Conservation (phyloP, 2,888 invertebrate genomes). For the Pseudococcus longispinus region DNA sequence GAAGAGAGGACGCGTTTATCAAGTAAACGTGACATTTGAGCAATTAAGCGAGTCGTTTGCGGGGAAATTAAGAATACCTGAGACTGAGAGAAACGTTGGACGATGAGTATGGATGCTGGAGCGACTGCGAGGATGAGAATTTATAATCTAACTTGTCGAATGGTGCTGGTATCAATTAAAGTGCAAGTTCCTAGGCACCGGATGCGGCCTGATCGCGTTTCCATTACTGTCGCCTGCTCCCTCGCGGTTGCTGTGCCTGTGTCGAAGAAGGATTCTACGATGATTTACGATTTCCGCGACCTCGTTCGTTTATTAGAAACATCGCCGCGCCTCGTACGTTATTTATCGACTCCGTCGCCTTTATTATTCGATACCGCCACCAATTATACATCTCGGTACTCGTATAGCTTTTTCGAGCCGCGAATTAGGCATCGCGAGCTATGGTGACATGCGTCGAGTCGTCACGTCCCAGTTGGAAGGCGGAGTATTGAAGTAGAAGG, state of each 20-base stretch:
- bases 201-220: not conserved
- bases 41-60: constrained; percentile 2
- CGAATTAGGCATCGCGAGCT: not conserved
- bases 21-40: constrained; percentile 13
- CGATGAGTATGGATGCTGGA: not conserved
- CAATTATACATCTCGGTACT: not conserved
- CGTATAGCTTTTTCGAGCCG: not conserved
- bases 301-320: constrained; percentile 7
- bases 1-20: constrained; percentile 23
- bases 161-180: constrained; percentile 17
- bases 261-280: not conserved
- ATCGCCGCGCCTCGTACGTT: not conserved
- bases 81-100: not conserved
- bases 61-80: constrained; percentile 12
- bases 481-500: not conserved
- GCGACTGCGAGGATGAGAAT: not conserved
- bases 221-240: not conserved
- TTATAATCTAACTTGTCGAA: not conserved
- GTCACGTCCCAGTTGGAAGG: not conserved
- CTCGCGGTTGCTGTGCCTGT: too few species aligned
- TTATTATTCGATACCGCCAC: not conserved
- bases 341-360: not conserved
- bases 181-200: constrained; percentile 14
- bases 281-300: constrained; percentile 46
- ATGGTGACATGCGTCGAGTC: not conserved